Conservation (phyloP, 2,888 invertebrate genomes). For the Tromatobia lineatoria region DNA sequence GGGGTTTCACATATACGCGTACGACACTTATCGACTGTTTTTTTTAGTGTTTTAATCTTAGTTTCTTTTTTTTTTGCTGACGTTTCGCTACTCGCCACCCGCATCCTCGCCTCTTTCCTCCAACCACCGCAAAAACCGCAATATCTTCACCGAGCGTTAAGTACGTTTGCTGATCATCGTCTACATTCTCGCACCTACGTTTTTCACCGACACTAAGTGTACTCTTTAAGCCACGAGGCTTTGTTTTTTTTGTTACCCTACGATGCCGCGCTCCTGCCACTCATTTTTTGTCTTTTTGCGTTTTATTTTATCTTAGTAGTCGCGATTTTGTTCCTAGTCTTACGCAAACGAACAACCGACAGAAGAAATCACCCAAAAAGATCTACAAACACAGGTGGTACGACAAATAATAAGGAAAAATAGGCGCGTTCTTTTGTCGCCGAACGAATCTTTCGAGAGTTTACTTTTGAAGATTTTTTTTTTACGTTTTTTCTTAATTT, state of each 20-base stretch:
- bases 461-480: slow-evolving; percentile 19
- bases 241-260: slow-evolving; percentile 21
- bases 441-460: slow-evolving; percentile 32
- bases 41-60: slow-evolving; percentile 1
- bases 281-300: not conserved
- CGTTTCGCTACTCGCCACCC: slow-evolving; percentile 21
- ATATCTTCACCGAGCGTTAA: slow-evolving; percentile 11
- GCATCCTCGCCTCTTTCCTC: slow-evolving; percentile 1
- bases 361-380: slow-evolving; percentile 7
- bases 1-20: slow-evolving; percentile 43
- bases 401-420: not conserved
- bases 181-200: slow-evolving; percentile 26
- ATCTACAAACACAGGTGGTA: slow-evolving; percentile 17
- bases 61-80: slow-evolving; percentile 16
- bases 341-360: slow-evolving; percentile 36
- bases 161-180: slow-evolving; percentile 21
- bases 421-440: slow-evolving; percentile 31
- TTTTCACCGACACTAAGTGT: slow-evolving; percentile 22
- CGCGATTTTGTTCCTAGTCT: slow-evolving; percentile 16
- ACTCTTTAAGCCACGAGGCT: slow-evolving; percentile 18
- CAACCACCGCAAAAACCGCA: slow-evolving; percentile 1
- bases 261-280: slow-evolving; percentile 22
- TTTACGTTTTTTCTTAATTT: slow-evolving; percentile 35
- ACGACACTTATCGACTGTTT: slow-evolving; percentile 37
- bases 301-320: not conserved